phyloP scores from a whole-genome alignment of 2,113 vertebrate species.

The Bubo scandiacus region DNA sequence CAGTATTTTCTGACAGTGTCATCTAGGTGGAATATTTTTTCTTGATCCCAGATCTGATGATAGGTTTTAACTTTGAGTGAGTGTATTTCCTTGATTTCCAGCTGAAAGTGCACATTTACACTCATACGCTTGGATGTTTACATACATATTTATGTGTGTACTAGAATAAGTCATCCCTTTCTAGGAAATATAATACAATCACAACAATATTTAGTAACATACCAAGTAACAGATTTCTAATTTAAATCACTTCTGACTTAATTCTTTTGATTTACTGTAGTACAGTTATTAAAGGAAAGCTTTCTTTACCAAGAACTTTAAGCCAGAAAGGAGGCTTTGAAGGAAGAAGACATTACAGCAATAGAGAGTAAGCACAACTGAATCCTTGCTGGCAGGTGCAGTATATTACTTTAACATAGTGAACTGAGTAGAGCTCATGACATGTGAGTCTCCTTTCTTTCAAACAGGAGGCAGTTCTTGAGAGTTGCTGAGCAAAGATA shows the following conservation, averaged over 20 bases:
- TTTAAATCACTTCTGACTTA: neutral
- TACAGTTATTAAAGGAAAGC: neutral
- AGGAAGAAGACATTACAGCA: neutral
- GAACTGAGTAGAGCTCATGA: neutral
- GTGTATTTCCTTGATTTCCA: neutral
- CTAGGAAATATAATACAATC: neutral
- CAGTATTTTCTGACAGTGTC: neutral
- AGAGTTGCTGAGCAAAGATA: neutral
- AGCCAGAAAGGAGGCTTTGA: neutral
- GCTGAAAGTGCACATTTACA: neutral
- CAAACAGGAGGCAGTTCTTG: neutral
- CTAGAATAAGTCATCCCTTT: neutral
- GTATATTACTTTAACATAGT: conserved; percentile 2
- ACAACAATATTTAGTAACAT: neutral
- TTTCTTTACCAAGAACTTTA: neutral
- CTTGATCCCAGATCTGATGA: neutral
- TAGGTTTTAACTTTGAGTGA: neutral
- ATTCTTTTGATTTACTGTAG: neutral
- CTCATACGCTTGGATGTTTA: neutral
- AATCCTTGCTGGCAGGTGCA: conserved; percentile 33
- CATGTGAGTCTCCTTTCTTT: neutral
- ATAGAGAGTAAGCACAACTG: neutral
- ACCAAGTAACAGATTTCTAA: neutral
- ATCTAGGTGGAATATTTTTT: neutral
- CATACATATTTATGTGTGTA: neutral